phyloP scores from a whole-genome alignment of 2,113 vertebrate genomes.

The Mesoclemmys tuberculata region DNA sequence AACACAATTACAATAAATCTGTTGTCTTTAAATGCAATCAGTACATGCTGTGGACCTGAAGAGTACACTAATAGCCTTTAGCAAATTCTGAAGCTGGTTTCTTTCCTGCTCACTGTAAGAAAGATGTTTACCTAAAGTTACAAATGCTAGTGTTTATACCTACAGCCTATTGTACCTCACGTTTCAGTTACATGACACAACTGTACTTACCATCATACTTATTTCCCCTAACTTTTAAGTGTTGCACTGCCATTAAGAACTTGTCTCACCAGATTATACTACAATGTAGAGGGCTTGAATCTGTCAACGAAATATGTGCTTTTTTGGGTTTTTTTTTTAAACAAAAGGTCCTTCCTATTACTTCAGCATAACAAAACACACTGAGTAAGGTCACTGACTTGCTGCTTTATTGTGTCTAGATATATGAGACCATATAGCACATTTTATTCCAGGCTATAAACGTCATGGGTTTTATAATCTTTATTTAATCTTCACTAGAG shows the following conservation, averaged over 20 bases:
- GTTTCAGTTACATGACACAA: not conserved
- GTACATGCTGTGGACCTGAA: not conserved
- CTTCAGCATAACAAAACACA: not conserved
- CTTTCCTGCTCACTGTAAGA: not conserved
- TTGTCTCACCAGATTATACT: not conserved
- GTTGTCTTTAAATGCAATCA: not conserved
- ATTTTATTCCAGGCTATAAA: not conserved
- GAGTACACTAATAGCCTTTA: not conserved
- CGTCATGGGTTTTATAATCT: not conserved
- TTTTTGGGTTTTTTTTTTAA: not conserved
- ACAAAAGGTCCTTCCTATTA: not conserved
- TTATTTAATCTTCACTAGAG: not conserved
- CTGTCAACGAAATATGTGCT: not conserved
- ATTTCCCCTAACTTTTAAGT: not conserved
- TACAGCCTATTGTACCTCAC: rapidly evolving
- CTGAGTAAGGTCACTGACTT: not conserved
- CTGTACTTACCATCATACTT: not conserved
- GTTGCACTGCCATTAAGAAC: not conserved
- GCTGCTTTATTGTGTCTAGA: not conserved
- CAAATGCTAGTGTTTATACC: not conserved
- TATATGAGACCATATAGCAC: not conserved
- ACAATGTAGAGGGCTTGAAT: not conserved
- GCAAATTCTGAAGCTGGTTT: not conserved
- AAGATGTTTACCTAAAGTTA: not conserved
- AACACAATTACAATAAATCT: not conserved